Conservation (phyloP, 2,113 vertebrate genomes). For the Rhinoderma darwinii region DNA sequence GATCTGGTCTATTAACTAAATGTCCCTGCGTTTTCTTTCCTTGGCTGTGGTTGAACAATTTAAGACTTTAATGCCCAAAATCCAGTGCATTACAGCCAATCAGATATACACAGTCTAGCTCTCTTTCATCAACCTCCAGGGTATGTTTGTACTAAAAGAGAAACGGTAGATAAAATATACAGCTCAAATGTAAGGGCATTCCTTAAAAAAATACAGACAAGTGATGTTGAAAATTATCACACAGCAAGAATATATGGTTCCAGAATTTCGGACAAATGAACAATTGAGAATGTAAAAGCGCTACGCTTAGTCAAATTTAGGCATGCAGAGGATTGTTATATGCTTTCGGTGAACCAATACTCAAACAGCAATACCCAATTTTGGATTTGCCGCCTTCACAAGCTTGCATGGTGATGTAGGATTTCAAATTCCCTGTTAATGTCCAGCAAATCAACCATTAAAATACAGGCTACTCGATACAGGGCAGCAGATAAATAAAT, state of each 20-base stretch:
- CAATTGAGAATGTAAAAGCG: not conserved
- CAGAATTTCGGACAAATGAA: not conserved
- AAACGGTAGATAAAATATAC: not conserved
- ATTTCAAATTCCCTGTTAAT: too few species aligned
- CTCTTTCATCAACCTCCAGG: not conserved
- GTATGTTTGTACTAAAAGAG: not conserved
- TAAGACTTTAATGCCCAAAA: not conserved
- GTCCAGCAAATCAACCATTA: too few species aligned
- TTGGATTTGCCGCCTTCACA: too few species aligned
- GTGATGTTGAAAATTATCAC: not conserved
- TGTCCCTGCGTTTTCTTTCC: constrained; percentile 20
- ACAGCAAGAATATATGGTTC: not conserved
- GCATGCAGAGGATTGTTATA: not conserved
- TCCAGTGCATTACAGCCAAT: not conserved
- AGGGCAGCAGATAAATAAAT: too few species aligned
- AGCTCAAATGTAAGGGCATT: not conserved
- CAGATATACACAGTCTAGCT: constrained; percentile 10
- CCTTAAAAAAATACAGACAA: not conserved
- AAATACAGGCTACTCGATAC: too few species aligned
- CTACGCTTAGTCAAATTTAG: not conserved
- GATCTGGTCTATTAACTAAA: not conserved
- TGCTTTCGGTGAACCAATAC: not conserved
- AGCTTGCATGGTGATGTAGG: too few species aligned
- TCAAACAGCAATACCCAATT: too few species aligned
- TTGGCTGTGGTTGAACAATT: constrained; percentile 12